These are phyloP conservation scores for Toxotes lorentzi DNA, from an alignment of 2,797 vertebrate species.

Conservation along the genomic window DNA sequence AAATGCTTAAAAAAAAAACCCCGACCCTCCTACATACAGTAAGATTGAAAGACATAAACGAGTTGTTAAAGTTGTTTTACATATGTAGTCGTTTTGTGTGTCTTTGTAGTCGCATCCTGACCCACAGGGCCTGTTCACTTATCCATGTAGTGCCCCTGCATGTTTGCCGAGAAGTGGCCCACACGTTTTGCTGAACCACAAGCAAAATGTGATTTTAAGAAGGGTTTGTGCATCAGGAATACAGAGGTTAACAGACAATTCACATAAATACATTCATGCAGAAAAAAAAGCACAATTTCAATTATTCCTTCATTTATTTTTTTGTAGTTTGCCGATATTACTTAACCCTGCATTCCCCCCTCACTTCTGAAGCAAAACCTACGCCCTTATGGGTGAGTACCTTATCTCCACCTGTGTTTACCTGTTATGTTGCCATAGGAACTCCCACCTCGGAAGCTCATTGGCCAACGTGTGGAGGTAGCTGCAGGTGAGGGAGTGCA, in stretches of 20 bases:
- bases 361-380: not conserved
- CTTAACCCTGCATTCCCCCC: not conserved
- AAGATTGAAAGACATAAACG: not conserved
- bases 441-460: slow-evolving; percentile 53
- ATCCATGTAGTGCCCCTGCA: not conserved
- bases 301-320: not conserved
- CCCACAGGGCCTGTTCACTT: not conserved
- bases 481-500: slow-evolving; percentile 71
- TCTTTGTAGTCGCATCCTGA: not conserved
- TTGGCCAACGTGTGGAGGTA: slow-evolving; percentile 56
- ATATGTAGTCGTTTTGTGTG: not conserved
- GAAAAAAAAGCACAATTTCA: no score
- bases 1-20: not conserved
- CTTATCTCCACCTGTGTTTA: slow-evolving; percentile 80
- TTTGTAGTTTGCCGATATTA: not conserved
- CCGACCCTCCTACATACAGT: not conserved
- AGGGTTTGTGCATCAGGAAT: not conserved
- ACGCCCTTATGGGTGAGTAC: not conserved
- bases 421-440: slow-evolving; percentile 82
- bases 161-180: not conserved
- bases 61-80: not conserved
- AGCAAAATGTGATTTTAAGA: not conserved
- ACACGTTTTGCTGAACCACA: not conserved
- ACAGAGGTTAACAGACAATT: not conserved
- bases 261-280: not conserved